These are phyloP conservation scores for Leucoma salicis DNA, from an alignment of 2,888 invertebrate species.

Conservation along the genomic window DNA sequence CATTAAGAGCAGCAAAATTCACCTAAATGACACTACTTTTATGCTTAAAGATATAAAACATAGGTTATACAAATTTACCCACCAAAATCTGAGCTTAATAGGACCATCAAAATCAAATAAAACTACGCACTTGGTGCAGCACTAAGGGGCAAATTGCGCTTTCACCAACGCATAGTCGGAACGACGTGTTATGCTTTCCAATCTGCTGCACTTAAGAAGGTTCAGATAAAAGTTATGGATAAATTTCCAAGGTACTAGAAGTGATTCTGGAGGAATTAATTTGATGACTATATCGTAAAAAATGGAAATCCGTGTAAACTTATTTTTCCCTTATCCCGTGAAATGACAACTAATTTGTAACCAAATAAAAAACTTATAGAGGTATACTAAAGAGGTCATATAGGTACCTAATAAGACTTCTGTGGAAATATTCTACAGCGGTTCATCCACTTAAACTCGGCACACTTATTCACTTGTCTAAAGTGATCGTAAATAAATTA, in stretches of 20 bases:
- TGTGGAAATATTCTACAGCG: neutral
- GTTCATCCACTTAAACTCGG: neutral
- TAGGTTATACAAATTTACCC: slow-evolving; percentile 2
- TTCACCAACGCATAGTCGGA: slow-evolving; percentile 46
- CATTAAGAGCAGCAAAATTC: slow-evolving; percentile 6
- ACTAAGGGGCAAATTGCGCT: slow-evolving; percentile 46
- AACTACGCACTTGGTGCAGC: slow-evolving; percentile 28
- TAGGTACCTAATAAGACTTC: neutral
- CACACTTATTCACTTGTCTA: slow-evolving; percentile 22
- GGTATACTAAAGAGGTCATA: neutral
- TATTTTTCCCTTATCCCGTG: too few relatives aligned
- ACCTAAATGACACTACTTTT: slow-evolving; percentile 5
- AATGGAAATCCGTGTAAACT: too few relatives aligned
- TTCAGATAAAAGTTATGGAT: slow-evolving; percentile 14
- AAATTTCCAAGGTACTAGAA: slow-evolving; percentile 19
- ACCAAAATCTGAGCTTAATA: slow-evolving; percentile 17
- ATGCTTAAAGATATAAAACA: slow-evolving; percentile 3
- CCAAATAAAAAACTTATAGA: neutral
- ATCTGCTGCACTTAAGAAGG: slow-evolving; percentile 27
- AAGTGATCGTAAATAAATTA: slow-evolving; percentile 34
- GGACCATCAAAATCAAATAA: slow-evolving; percentile 39
- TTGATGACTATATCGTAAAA: neutral
- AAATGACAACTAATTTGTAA: too few relatives aligned
- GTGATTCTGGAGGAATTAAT: neutral
- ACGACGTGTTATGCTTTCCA: slow-evolving; percentile 20